These are phyloP conservation scores for Mustelus asterias DNA, from an alignment of 2,113 vertebrate genomes.

Conservation along the genomic window DNA sequence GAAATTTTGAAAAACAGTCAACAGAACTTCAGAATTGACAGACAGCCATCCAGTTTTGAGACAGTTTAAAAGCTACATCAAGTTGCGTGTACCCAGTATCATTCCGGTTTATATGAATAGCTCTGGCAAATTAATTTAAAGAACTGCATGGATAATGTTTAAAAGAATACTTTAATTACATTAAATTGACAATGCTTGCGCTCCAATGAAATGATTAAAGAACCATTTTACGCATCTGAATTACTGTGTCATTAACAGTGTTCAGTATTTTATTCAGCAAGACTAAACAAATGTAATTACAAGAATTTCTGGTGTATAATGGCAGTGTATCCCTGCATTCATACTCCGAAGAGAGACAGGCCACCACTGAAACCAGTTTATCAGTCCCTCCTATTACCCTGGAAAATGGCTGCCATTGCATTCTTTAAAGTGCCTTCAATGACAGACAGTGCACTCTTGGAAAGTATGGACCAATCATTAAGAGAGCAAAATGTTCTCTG, in stretches of 20 bases:
- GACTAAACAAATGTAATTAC: not conserved
- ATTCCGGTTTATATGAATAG: not conserved
- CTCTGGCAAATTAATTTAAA: not conserved
- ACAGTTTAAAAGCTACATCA: not conserved
- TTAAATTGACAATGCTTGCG: not conserved
- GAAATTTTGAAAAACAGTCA: not conserved
- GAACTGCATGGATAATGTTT: not conserved
- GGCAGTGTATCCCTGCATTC: not conserved
- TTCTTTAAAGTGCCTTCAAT: not conserved
- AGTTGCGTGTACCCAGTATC: not conserved
- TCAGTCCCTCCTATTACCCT: not conserved
- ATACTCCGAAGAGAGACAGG: not conserved
- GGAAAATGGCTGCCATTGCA: not conserved
- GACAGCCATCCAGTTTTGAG: not conserved
- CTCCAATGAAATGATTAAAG: not conserved
- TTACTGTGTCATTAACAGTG: not conserved
- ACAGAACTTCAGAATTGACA: not conserved
- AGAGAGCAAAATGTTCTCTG: not conserved
- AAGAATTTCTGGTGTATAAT: not conserved
- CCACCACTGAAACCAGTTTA: not conserved
- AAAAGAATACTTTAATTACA: not conserved
- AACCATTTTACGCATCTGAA: not conserved
- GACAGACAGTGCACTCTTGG: not conserved
- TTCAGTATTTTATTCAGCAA: not conserved
- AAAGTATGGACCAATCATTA: not conserved